Evolutionary conservation across 2,888 invertebrate species (phyloP), one percentile per base, ranked within the genome.

Genomic region (Drosophila cracens): DNA sequence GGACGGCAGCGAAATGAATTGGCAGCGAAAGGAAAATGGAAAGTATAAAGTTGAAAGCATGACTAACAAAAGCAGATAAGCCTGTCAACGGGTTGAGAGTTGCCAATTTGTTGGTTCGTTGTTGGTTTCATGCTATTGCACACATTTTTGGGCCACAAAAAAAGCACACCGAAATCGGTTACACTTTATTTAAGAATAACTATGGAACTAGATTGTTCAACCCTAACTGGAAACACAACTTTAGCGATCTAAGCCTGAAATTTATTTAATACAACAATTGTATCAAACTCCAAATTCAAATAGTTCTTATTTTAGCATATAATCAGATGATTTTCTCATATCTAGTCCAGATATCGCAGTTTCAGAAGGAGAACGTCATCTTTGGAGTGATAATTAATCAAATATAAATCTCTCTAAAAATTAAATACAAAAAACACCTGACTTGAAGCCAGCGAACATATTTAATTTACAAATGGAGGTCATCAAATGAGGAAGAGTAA

Each of bases 21-120:
- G 46, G 48, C 48, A 62, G 49, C 33, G 43, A 65, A 52, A 51
- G 27, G 16, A 33, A 43, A 58, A 53, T 27, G 36, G 33, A 33
- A 54, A 18, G 38, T 21, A 40, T 18, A 61, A 70, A 18, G 31
- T 46, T 46, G 46, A 46, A 31, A 57, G 29, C 75, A 54, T 29
- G 40, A 11, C 51, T 60, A 34, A 67, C 78, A 71, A 81, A 68
- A 49, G 34, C 68, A 69, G 78, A 72, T 77, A 72, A 81, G 73
- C 68, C 78, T 72, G 81, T 81, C 78, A 81, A 70, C 73, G 78
- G 51, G 78, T 81, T 72, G 70, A 57, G 36, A 52, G 72, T 81
- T 77, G 78, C 72, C 81, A 78, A 78, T 78, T 78, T 78, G 77
- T 81, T 76, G 59, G 58, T 51, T 49, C 61, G 74, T 76, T 79